A percentile compares a stretch with the other conserved stretches of the same genome.
Evolutionary conservation across 2,113 vertebrate genomes (phyloP).

Genomic region (Thymallus thymallus): DNA sequence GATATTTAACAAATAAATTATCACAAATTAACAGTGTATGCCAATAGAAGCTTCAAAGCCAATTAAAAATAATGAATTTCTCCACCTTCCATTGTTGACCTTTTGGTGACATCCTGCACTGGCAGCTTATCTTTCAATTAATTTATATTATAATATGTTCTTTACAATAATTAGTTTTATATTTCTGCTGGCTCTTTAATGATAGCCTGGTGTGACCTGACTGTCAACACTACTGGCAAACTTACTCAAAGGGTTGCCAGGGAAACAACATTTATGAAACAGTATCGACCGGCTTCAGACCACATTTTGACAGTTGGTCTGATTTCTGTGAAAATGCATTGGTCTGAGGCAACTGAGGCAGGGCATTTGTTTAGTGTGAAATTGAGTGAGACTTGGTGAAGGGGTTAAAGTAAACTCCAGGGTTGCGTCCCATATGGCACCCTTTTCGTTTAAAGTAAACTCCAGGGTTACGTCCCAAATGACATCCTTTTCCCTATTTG

Average conservation of each 20-base stretch:
- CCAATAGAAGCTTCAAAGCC: background rate
- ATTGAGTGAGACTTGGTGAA: background rate
- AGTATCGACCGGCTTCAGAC: background rate
- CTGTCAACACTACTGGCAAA: no score
- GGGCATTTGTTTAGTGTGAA: background rate
- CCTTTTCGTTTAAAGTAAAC: no score
- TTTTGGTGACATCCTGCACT: background rate
- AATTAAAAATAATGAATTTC: background rate
- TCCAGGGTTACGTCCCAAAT: background rate
- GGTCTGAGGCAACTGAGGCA: background rate
- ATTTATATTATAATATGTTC: no score
- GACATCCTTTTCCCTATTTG: no score
- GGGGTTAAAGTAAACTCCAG: background rate
- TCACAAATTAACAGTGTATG: background rate
- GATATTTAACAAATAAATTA: background rate
- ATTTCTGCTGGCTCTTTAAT: no score
- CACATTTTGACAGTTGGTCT: background rate
- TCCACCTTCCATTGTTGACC: background rate
- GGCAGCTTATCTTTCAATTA: background rate
- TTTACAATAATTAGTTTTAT: no score
- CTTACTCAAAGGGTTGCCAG: no score
- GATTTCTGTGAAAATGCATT: background rate
- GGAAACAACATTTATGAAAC: no score
- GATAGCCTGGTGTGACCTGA: no score
- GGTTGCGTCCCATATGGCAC: background rate